A percentile compares a stretch with the other conserved stretches of the same genome.
These are phyloP conservation scores for Cuniculus paca DNA, from an alignment of 2,797 vertebrate genomes.

Conservation along the genomic window DNA sequence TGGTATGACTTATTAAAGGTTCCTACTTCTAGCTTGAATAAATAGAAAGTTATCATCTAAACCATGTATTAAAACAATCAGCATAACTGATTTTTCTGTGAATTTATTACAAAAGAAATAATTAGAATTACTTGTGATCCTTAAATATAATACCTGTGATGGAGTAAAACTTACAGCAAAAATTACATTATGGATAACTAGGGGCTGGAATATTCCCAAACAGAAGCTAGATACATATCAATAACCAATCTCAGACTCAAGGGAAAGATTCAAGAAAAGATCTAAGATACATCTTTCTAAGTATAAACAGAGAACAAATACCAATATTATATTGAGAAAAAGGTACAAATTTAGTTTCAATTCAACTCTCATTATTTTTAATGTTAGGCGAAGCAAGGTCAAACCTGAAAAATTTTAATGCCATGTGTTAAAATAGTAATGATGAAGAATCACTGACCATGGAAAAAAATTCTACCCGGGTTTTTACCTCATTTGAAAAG, in stretches of 20 bases:
- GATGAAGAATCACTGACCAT: background rate
- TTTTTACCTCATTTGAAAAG: background rate
- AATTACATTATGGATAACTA: background rate
- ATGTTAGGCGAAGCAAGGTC: background rate
- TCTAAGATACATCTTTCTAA: background rate
- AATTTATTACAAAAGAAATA: background rate
- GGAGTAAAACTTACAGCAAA: background rate
- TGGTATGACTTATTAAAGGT: background rate
- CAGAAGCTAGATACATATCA: background rate
- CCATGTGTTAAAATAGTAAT: background rate
- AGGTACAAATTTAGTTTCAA: background rate
- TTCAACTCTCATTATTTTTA: background rate
- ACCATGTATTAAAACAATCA: background rate
- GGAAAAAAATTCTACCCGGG: background rate
- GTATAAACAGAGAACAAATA: background rate
- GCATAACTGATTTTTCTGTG: background rate
- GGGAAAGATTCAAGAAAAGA: background rate
- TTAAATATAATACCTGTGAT: background rate
- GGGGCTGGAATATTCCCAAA: background rate
- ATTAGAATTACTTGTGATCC: background rate
- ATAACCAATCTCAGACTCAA: background rate
- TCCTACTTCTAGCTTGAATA: background rate
- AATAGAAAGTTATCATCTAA: background rate
- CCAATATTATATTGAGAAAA: background rate
- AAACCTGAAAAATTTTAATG: background rate